Conservation (phyloP, 2,888 invertebrate genomes). For the Diplolepis rosae region DNA sequence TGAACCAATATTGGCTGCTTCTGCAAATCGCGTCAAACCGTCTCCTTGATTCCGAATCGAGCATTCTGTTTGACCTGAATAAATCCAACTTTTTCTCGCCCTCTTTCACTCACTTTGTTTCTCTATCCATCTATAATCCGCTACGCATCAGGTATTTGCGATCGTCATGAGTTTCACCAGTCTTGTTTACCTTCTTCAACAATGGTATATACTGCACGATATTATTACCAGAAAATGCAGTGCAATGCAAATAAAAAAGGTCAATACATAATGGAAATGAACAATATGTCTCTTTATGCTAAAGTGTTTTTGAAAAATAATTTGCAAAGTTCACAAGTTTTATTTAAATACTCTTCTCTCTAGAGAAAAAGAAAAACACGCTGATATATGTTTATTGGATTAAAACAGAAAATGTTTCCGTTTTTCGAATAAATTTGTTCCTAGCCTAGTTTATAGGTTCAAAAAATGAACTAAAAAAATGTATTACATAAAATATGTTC, state of each 20-base stretch:
- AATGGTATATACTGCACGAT: background rate
- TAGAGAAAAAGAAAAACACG: too few species aligned
- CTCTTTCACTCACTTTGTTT: background rate
- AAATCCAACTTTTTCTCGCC: background rate
- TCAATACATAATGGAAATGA: background rate
- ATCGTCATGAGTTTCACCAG: background rate
- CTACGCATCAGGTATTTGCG: background rate
- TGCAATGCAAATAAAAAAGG: background rate
- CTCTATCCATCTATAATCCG: background rate
- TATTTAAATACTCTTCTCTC: too few species aligned
- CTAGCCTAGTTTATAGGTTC: too few species aligned
- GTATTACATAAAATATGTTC: too few species aligned
- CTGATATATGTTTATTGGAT: too few species aligned
- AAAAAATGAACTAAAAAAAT: too few species aligned
- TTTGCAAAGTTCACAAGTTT: too few species aligned
- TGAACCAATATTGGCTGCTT: slow-evolving; percentile 27
- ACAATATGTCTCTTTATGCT: background rate
- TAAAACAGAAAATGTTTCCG: too few species aligned
- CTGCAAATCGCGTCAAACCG: slow-evolving; percentile 11
- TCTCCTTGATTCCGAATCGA: slow-evolving; percentile 19
- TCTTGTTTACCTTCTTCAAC: background rate
- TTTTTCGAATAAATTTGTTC: too few species aligned
- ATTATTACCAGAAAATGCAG: background rate
- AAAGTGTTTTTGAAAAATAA: too few species aligned
- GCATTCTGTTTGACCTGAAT: slow-evolving; percentile 14